Evolutionary conservation across 2,113 vertebrate genomes (phyloP).

Genomic region (Caretta caretta): DNA sequence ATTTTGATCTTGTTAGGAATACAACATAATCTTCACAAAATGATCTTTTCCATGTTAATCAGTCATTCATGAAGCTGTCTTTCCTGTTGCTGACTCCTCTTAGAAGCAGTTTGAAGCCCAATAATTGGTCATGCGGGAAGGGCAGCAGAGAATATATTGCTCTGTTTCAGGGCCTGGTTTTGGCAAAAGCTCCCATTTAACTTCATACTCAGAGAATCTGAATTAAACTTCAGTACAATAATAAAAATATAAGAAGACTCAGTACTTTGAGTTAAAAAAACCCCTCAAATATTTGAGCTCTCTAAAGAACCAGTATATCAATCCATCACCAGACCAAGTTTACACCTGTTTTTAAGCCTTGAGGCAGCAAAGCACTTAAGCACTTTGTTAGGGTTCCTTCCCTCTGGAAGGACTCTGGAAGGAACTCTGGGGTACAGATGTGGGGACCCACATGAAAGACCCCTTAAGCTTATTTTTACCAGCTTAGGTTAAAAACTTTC

Average conservation of each 20-base stretch:
- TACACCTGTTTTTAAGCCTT: background rate
- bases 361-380: background rate
- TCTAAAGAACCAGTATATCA: background rate
- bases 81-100: slow-evolving; percentile 51
- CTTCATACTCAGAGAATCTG: background rate
- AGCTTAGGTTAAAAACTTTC: too few species aligned
- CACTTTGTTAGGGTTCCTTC: too few species aligned
- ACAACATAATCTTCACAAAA: slow-evolving; percentile 71
- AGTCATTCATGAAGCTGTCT: slow-evolving; percentile 65
- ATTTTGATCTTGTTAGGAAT: slow-evolving; percentile 66
- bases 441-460: too few species aligned
- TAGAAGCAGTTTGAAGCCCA: slow-evolving; percentile 51
- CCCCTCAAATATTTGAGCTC: background rate
- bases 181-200: background rate
- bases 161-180: slow-evolving; percentile 33
- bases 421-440: too few species aligned
- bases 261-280: background rate
- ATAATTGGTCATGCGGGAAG: slow-evolving; percentile 36
- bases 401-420: too few species aligned
- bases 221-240: background rate
- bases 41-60: slow-evolving; percentile 67
- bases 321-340: background rate
- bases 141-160: slow-evolving; percentile 35
- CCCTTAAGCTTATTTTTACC: too few species aligned
- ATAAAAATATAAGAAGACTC: slow-evolving; percentile 12